Evolutionary conservation across 2,113 vertebrate genomes (phyloP).

Genomic region (Mustela lutreola): DNA sequence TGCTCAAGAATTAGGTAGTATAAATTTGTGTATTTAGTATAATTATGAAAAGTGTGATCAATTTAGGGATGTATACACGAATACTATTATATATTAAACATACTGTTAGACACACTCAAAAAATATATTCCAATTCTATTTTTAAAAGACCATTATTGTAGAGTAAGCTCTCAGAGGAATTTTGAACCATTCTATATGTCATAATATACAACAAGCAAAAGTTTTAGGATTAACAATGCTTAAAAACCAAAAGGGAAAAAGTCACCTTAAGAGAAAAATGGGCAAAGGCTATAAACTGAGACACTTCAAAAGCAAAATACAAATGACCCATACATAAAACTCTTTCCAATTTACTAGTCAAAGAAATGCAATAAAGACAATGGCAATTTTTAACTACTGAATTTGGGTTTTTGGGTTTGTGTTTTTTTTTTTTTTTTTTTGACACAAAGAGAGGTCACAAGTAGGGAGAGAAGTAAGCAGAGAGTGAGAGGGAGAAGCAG

Average conservation of each 20-base stretch:
- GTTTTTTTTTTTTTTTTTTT: no score
- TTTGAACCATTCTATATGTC: background rate
- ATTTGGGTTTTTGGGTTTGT: background rate
- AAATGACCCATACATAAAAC: background rate
- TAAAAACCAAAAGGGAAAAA: constrained; percentile 51
- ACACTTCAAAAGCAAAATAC: constrained; percentile 30
- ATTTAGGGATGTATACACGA: background rate
- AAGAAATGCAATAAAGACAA: constrained; percentile 38
- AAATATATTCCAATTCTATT: background rate
- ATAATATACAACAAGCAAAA: background rate
- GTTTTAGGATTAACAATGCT: constrained; percentile 28
- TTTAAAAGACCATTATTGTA: background rate
- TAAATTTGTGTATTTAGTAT: constrained; percentile 28
- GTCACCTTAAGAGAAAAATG: constrained; percentile 17
- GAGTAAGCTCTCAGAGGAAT: background rate
- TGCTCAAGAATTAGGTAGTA: background rate
- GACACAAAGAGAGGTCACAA: no score
- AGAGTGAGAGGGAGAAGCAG: no score
- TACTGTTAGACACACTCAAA: background rate
- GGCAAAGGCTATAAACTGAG: background rate
- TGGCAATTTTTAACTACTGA: background rate
- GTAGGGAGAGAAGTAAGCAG: no score
- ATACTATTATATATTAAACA: constrained; percentile 20
- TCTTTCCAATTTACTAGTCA: background rate
- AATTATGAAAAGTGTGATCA: constrained; percentile 42